Base-by-base conservation (phyloP, 2,797 vertebrate genomes). In the Limnodromus scolopaceus region DNA sequence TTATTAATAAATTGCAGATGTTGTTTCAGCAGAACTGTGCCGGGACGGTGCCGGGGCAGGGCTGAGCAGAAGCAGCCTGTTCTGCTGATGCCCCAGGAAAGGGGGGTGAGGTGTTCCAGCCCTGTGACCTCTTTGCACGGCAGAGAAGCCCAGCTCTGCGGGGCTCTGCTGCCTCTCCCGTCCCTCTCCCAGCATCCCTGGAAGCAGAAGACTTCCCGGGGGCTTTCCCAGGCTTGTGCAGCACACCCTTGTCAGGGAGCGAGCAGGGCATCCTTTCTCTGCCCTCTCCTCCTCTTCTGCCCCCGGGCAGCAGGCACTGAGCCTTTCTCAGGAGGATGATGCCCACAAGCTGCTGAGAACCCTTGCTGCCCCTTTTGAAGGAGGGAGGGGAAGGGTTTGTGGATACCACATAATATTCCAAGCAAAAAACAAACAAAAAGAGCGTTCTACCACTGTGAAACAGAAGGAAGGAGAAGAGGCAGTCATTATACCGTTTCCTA, bases 1-100 rank as follows among this genome's bases (percentile, higher is more conserved):
- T 41, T 66, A 77, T 46, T 49, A 78, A 41, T 46, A 60, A 58
- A 18, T 19, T 46, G 55, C 60, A 84, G 78, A 24, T 2, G n/a
- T 30, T 22, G 38, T 51, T 87, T 60, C 65, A 64, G 69, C 46
- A 87, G 65, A 28, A 43, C 38, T n/a, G 68, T 64, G 72, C 34
- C 66, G 60, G 81, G 71, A 23, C 0, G 0, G 48, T 1, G 0
- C 3, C 0, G 1, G 69, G 77, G 63, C 72, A 68, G 36, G 39
- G 53, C 41, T 2, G 1, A 82, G 65, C 70, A 55, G 88, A 43
- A 55, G 64, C 57, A 74, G 49, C 41, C 46, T 27, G 32, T 87
- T 69, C 49, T 87, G 91, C 78, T 84, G 69, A 49, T 57, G 64
- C 27, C 69, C 54, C 64, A 34, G 64, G 9, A 57, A 46, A 24